phyloP scores from a whole-genome alignment of 2,797 vertebrate species.

The Nannoperca australis region DNA sequence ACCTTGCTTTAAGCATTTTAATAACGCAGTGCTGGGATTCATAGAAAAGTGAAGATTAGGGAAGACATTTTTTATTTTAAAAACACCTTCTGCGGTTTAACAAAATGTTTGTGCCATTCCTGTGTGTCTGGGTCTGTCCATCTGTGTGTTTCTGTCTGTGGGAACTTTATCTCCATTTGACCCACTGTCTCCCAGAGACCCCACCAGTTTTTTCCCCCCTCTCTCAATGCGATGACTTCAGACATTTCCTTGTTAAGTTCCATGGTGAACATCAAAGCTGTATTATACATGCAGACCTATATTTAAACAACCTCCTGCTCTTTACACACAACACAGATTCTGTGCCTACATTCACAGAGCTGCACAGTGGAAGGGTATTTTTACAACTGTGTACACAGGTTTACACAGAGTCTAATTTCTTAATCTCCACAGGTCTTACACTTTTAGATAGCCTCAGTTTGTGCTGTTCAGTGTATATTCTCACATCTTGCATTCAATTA shows the following conservation, averaged over 20 bases:
- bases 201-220: background rate
- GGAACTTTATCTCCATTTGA: slow-evolving; percentile 24
- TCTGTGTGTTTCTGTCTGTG: background rate
- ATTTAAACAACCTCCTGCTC: slow-evolving; percentile 28
- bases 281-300: slow-evolving; percentile 6
- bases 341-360: background rate
- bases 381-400: slow-evolving; percentile 1
- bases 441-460: background rate
- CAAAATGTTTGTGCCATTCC: background rate
- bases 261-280: slow-evolving; percentile 8
- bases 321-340: background rate
- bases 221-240: background rate
- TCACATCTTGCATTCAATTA: background rate
- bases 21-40: slow-evolving; percentile 1
- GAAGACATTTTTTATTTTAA: background rate
- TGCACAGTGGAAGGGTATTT: background rate
- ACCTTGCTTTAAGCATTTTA: background rate
- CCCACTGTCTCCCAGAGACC: slow-evolving; percentile 1
- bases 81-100: background rate
- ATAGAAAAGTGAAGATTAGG: slow-evolving; percentile 1
- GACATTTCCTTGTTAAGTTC: slow-evolving; percentile 46
- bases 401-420: background rate
- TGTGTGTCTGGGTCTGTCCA: background rate
- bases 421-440: background rate
- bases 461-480: background rate